A percentile compares a stretch with the other conserved stretches of the same genome.
Evolutionary conservation across 2,797 vertebrate genomes (phyloP).

Genomic region (Microctenopoma steveboyesi): DNA sequence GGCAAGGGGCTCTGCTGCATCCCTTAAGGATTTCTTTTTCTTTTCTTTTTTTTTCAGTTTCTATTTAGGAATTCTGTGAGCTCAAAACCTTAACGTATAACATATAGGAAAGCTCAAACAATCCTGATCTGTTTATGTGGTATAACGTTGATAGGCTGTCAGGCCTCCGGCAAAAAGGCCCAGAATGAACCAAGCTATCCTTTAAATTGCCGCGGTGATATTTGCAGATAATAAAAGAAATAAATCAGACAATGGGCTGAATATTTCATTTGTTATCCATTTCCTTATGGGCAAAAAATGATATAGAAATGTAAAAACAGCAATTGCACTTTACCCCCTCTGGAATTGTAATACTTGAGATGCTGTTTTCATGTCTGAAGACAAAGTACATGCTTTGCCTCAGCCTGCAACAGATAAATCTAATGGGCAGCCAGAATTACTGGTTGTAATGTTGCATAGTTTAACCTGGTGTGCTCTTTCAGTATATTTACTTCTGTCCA

Average conservation of each 20-base stretch:
- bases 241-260: slow-evolving; percentile 92
- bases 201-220: slow-evolving; percentile 88
- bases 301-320: slow-evolving; percentile 89
- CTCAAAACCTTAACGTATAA: slow-evolving; percentile 85
- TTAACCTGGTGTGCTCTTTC: slow-evolving; percentile 76
- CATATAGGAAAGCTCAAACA: slow-evolving; percentile 81
- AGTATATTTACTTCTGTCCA: slow-evolving; percentile 74
- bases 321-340: slow-evolving; percentile 85
- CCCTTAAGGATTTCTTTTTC: slow-evolving; percentile 76
- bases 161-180: slow-evolving; percentile 83
- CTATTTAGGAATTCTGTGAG: slow-evolving; percentile 79
- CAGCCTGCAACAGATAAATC: slow-evolving; percentile 83
- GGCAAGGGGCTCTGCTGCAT: slow-evolving; percentile 73
- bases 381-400: slow-evolving; percentile 80
- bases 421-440: slow-evolving; percentile 84
- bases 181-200: slow-evolving; percentile 83
- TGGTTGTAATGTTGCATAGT: slow-evolving; percentile 84
- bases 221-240: slow-evolving; percentile 90
- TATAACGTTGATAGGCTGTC: slow-evolving; percentile 86
- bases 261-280: slow-evolving; percentile 94
- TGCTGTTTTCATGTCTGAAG: slow-evolving; percentile 85
- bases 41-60: slow-evolving; percentile 65
- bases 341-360: slow-evolving; percentile 84
- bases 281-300: slow-evolving; percentile 91
- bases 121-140: slow-evolving; percentile 87